These are phyloP conservation scores for Myxocyprinus asiaticus DNA, from an alignment of 2,113 vertebrate species.

Conservation along the genomic window DNA sequence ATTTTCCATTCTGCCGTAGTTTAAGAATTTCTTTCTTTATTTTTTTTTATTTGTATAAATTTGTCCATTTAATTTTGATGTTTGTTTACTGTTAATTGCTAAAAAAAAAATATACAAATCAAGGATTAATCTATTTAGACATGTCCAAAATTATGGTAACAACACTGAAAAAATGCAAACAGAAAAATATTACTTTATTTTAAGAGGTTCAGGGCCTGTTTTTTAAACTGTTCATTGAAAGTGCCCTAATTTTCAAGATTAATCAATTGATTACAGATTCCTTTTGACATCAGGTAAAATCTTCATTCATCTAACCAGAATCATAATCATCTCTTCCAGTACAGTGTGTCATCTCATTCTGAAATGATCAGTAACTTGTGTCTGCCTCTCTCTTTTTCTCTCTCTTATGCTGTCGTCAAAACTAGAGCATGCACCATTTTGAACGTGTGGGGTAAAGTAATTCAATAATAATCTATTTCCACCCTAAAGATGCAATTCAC, in stretches of 20 bases:
- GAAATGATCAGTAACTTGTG: slow-evolving; percentile 65
- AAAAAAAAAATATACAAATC: no score
- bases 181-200: no score
- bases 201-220: no score
- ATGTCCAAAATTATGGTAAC: no score
- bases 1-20: no score
- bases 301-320: slow-evolving; percentile 27
- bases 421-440: slow-evolving; percentile 97
- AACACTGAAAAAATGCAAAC: no score
- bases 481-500: slow-evolving; percentile 84
- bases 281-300: slow-evolving; percentile 9
- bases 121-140: no score
- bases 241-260: background rate
- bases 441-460: slow-evolving; percentile 98
- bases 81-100: no score
- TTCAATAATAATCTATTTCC: slow-evolving; percentile 76
- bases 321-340: slow-evolving; percentile 20
- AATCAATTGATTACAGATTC: background rate
- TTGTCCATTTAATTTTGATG: no score
- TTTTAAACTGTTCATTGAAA: no score
- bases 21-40: no score
- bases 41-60: no score
- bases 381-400: slow-evolving; percentile 71
- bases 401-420: slow-evolving; percentile 80
- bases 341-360: slow-evolving; percentile 29